Base-by-base conservation (phyloP, 2,888 invertebrate species). In the Melipona beecheii region DNA sequence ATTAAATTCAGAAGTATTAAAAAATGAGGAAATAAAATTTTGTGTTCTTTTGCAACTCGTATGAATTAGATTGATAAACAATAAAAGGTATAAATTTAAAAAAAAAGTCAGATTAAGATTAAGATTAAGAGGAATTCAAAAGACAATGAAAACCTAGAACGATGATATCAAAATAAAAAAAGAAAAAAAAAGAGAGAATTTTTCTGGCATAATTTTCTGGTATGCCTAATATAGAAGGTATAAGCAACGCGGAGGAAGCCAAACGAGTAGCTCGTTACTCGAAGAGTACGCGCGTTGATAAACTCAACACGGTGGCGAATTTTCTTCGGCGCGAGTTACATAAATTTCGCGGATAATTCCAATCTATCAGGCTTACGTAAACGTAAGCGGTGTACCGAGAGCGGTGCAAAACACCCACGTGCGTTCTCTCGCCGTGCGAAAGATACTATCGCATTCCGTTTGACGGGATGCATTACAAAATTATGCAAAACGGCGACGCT, bases 381-480 rank as follows among this genome's bases (percentile, higher is more conserved):
- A 66, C 80, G 68, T 75, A 75, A 75, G 11, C 52, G 19, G 62
- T 17, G 62, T 31, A 31, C 19, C 1, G 36, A 72, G 88, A 72
- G 69, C 64, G 75, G 77, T 68, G 79, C 58, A 70, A 86, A 83
- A 83, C 89, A 75, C 87, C 89, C 88, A 88, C 88, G 87, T 78
- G 87, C 85, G 82, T 88, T 88, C 82, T 81, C 81, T 81, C 58
- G 81, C 86, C 89, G 88, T 86, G 88, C 87, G 89, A 89, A 89
- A 89, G 88, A 89, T 89, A 73, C 75, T 88, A 88, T 89, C 88
- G 79, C 9, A 43, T 43, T 24, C 54, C 72, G 80, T 66, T 43
- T 79, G 89, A 89, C 88, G 89, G 87, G 87, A 87, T 87, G 89
- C 89, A 78, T 87, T 89, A 87, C 89, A 89, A 83, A 87, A 89